phyloP scores from a whole-genome alignment of 2,888 invertebrate species.

The Myopa testacea region DNA sequence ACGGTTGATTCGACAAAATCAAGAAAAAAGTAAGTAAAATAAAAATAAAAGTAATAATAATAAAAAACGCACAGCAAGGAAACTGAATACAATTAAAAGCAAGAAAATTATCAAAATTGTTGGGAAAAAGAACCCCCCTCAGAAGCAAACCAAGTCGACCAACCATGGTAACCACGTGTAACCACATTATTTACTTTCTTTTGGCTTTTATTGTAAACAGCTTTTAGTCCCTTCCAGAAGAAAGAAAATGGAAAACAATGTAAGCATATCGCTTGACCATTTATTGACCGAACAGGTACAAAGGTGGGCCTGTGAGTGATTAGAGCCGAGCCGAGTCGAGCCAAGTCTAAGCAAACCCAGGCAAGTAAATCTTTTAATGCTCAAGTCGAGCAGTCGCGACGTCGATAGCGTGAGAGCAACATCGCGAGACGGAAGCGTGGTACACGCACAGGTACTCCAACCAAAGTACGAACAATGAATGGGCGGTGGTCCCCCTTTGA shows the following conservation, averaged over 20 bases:
- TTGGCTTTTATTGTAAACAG: not conserved
- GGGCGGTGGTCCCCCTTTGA: not conserved
- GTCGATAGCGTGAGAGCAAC: conserved; percentile 2
- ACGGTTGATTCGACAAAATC: not conserved
- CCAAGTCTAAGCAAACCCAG: conserved; percentile 17
- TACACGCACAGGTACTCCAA: conserved; percentile 2
- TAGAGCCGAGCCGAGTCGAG: not conserved
- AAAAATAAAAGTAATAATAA: not conserved
- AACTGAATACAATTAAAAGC: not conserved
- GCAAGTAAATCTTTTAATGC: conserved; percentile 48
- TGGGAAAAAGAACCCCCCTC: conserved; percentile 43
- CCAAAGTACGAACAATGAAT: not conserved
- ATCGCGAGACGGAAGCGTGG: not conserved
- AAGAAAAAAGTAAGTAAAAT: no score
- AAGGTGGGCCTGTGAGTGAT: conserved; percentile 5
- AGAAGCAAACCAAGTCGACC: not conserved
- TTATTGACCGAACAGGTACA: not conserved
- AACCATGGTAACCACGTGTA: not conserved
- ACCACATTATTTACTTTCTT: not conserved
- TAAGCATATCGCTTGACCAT: conserved; percentile 17
- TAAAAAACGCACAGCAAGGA: not conserved
- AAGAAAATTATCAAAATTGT: conserved; percentile 46
- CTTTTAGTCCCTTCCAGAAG: not conserved
- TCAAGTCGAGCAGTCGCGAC: conserved; percentile 6
- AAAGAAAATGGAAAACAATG: not conserved